Evolutionary conservation across 1,140 invertebrate genomes (phyloP).

Genomic region (Cephus cinctus): DNA sequence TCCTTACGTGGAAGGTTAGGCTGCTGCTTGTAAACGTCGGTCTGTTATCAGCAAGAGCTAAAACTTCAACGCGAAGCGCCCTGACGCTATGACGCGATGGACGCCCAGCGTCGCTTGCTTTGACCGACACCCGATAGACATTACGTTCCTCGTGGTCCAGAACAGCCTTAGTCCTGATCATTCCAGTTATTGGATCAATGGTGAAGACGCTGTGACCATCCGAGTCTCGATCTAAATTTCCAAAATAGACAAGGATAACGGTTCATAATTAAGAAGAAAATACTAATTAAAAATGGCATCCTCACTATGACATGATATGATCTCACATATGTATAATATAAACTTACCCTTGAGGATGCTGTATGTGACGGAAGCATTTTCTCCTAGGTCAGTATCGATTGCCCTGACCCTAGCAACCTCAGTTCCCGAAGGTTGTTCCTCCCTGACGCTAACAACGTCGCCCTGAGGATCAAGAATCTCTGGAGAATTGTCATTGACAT

Average conservation of each 20-base stretch:
- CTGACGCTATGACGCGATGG: conserved; percentile 79
- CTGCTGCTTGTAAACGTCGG: conserved; percentile 89
- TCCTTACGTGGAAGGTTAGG: conserved; percentile 78
- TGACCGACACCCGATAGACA: conserved; percentile 81
- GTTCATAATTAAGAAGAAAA: too few relatives aligned
- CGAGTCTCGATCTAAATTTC: conserved; percentile 69
- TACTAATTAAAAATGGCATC: too few relatives aligned
- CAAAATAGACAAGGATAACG: too few relatives aligned
- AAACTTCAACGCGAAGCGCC: conserved; percentile 80
- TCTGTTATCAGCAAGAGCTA: conserved; percentile 88
- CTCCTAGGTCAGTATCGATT: conserved; percentile 81
- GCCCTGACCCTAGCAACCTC: conserved; percentile 85
- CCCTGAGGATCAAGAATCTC: conserved; percentile 85
- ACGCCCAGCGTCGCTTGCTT: conserved; percentile 82
- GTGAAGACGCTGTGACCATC: conserved; percentile 82
- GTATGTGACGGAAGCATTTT: conserved; percentile 87
- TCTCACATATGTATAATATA: too few relatives aligned
- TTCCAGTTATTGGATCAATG: conserved; percentile 82
- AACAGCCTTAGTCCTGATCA: conserved; percentile 82
- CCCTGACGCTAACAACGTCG: conserved; percentile 82
- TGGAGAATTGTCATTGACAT: conserved; percentile 90
- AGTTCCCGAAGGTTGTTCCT: conserved; percentile 82
- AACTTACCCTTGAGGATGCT: conserved; percentile 73
- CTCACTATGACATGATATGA: too few relatives aligned
- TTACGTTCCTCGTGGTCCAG: conserved; percentile 89